These are phyloP conservation scores for Clarias fuscus DNA, from an alignment of 2,797 vertebrate genomes.

Conservation along the genomic window DNA sequence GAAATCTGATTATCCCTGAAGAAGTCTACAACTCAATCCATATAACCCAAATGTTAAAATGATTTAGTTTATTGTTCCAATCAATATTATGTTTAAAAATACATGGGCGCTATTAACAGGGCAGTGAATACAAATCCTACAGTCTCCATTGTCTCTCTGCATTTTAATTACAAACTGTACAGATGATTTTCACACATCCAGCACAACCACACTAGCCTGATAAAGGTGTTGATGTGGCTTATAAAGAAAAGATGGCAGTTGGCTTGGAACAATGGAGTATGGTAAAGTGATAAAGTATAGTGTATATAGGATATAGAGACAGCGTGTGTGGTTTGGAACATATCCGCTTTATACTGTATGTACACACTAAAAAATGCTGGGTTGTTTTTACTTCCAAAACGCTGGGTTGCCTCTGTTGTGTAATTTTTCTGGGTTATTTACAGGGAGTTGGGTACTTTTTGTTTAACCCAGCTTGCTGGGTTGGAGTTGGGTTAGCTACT, in stretches of 20 bases:
- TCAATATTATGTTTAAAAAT: constrained; percentile 5
- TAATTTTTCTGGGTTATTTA: no score
- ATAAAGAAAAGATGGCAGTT: not conserved
- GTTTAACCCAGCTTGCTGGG: no score
- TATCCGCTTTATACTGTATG: no score
- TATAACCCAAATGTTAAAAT: not conserved
- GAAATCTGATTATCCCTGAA: not conserved
- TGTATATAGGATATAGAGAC: no score
- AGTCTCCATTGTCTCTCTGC: not conserved
- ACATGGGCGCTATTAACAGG: not conserved
- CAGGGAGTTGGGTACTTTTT: no score
- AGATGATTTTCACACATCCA: not conserved
- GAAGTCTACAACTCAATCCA: not conserved
- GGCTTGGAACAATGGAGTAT: no score
- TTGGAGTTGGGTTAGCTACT: no score
- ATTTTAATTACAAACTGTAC: not conserved
- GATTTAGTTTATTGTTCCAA: not conserved
- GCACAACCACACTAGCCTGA: not conserved
- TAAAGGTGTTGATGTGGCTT: not conserved
- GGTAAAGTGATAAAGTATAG: no score
- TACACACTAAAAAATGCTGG: no score
- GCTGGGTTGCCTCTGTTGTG: no score
- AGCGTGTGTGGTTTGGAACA: no score
- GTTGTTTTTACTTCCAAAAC: no score
- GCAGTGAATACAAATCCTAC: not conserved